Conservation (phyloP, 2,888 invertebrate genomes). For the Mystacides longicornis region DNA sequence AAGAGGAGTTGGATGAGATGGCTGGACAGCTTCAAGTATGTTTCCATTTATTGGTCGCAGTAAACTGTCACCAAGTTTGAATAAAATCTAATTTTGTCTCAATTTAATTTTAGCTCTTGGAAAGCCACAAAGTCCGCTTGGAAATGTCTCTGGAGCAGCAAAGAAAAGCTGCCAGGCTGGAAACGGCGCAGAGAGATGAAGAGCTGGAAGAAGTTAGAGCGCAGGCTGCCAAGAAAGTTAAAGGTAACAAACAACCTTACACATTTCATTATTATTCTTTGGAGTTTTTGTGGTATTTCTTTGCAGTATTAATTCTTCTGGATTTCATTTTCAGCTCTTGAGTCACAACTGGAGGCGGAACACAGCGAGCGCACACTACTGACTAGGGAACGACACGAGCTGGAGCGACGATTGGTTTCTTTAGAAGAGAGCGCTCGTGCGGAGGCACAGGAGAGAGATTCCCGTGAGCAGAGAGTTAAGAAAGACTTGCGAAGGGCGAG, state of each 20-base stretch:
- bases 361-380: constrained; percentile 85
- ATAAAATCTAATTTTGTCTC: background rate
- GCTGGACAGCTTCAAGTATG: constrained; percentile 74
- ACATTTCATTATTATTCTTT: background rate
- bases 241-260: constrained; percentile 46
- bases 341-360: constrained; percentile 87
- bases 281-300: background rate
- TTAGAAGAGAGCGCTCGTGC: constrained; percentile 69
- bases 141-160: constrained; percentile 92
- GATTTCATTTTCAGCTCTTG: constrained; percentile 57
- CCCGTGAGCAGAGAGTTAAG: constrained; percentile 64
- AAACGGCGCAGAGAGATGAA: constrained; percentile 84
- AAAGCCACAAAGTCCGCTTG: constrained; percentile 85
- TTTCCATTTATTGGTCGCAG: too few species aligned
- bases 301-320: background rate
- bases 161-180: constrained; percentile 83
- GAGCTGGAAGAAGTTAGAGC: constrained; percentile 89
- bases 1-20: constrained; percentile 93
- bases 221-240: constrained; percentile 86
- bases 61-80: too few species aligned
- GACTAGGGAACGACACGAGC: constrained; percentile 81
- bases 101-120: constrained; percentile 63
- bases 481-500: constrained; percentile 84
- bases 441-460: constrained; percentile 67
- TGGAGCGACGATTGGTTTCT: constrained; percentile 78